These are phyloP conservation scores for Lophius americanus DNA, from an alignment of 2,797 vertebrate species.

Conservation along the genomic window DNA sequence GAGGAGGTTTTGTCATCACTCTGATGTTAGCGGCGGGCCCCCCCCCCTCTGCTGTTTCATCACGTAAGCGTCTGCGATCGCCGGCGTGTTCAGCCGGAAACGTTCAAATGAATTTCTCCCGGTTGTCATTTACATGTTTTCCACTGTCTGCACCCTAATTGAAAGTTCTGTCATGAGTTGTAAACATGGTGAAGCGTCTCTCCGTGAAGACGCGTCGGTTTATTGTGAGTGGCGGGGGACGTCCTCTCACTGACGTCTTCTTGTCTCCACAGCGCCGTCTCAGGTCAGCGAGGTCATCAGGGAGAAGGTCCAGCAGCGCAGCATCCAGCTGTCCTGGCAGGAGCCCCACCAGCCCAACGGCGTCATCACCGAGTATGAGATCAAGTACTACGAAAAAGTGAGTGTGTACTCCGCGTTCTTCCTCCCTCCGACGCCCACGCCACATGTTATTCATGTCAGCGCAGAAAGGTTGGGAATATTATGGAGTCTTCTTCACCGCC, in stretches of 20 bases:
- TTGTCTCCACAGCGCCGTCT: slow-evolving; percentile 92
- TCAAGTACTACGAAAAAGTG: slow-evolving; percentile 99
- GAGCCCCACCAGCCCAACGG: slow-evolving; percentile 97
- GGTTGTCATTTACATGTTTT: slow-evolving; percentile 86
- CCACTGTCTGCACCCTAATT: slow-evolving; percentile 88
- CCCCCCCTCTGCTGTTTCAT: background rate
- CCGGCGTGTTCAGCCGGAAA: slow-evolving; percentile 78
- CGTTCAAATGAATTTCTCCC: slow-evolving; percentile 86
- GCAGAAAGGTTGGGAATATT: no score
- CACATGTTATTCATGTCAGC: no score
- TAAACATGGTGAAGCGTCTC: slow-evolving; percentile 84
- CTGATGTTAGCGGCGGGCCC: slow-evolving; percentile 32
- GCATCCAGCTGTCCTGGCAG: slow-evolving; percentile 97
- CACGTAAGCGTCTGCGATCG: slow-evolving; percentile 74
- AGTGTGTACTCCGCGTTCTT: slow-evolving; percentile 58
- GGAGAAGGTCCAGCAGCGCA: slow-evolving; percentile 93
- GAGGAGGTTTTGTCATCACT: slow-evolving; percentile 43
- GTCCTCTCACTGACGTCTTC: slow-evolving; percentile 55
- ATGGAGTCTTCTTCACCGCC: no score
- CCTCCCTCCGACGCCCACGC: no score
- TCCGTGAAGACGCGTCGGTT: slow-evolving; percentile 71
- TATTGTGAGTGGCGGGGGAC: slow-evolving; percentile 77
- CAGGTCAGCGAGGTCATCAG: slow-evolving; percentile 98
- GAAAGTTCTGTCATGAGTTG: slow-evolving; percentile 86
- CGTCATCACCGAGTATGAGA: slow-evolving; percentile 98